phyloP scores from a whole-genome alignment of 2,797 vertebrate species.

The Uromys caudimaculatus region DNA sequence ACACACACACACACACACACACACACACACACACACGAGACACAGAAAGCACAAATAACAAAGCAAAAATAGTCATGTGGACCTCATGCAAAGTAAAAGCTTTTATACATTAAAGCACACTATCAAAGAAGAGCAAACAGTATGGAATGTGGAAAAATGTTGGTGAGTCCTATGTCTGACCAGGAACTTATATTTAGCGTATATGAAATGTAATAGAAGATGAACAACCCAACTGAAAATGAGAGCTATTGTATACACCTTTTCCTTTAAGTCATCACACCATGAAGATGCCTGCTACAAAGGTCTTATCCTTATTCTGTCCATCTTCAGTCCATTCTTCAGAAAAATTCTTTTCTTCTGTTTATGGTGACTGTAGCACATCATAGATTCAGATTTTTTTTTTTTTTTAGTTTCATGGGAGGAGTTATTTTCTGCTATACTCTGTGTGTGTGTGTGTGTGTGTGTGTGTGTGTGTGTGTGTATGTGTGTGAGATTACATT shows the following conservation, averaged over 20 bases:
- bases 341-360: background rate
- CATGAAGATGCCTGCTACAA: fast-evolving
- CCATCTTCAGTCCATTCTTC: fast-evolving
- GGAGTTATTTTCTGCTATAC: background rate
- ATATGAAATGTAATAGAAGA: background rate
- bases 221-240: background rate
- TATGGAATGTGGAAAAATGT: background rate
- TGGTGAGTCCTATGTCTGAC: background rate
- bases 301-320: background rate
- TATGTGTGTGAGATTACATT: no score
- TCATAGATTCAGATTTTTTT: background rate
- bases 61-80: background rate
- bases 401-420: background rate
- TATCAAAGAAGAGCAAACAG: background rate
- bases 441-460: no score
- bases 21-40: no score
- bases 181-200: background rate
- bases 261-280: background rate
- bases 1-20: no score
- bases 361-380: background rate
- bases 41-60: background rate
- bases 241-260: background rate
- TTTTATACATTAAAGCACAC: background rate
- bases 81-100: background rate
- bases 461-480: no score